Conservation (phyloP, 2,888 invertebrate species). For the Ectemnius lituratus region DNA sequence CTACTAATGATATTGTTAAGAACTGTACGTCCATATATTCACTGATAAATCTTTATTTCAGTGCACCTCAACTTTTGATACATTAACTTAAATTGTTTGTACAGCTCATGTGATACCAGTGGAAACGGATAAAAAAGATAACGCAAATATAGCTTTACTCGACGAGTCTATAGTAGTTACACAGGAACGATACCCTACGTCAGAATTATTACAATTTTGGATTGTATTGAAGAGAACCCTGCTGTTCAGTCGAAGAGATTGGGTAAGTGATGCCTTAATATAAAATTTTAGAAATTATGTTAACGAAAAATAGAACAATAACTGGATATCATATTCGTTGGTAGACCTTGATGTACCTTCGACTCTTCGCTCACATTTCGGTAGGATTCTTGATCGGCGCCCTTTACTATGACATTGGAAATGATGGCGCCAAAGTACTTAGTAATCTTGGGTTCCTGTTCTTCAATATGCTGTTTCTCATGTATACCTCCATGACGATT, state of each 20-base stretch:
- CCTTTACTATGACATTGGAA: constrained; percentile 96
- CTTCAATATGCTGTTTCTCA: constrained; percentile 98
- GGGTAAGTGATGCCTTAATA: constrained; percentile 81
- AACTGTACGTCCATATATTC: constrained; percentile 63
- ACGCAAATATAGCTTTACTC: constrained; percentile 84
- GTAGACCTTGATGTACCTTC: constrained; percentile 96
- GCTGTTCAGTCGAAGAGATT: constrained; percentile 91
- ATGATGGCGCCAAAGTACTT: constrained; percentile 96
- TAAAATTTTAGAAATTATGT: no score
- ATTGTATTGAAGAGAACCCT: constrained; percentile 91
- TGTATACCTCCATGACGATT: constrained; percentile 99
- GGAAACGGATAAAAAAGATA: constrained; percentile 85
- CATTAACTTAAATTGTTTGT: not conserved
- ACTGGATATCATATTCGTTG: not conserved
- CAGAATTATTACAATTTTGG: constrained; percentile 90
- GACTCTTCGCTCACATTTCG: constrained; percentile 94
- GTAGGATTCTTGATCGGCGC: constrained; percentile 97
- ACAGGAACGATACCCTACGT: constrained; percentile 89
- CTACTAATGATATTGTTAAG: constrained; percentile 72
- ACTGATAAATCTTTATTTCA: not conserved
- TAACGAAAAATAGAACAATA: no score
- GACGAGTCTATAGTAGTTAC: constrained; percentile 81
- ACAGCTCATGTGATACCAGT: constrained; percentile 81
- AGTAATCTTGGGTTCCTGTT: constrained; percentile 98
- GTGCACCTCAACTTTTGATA: not conserved